These are phyloP conservation scores for Phoxinus dragarum DNA, from an alignment of 2,797 vertebrate genomes.

Conservation along the genomic window DNA sequence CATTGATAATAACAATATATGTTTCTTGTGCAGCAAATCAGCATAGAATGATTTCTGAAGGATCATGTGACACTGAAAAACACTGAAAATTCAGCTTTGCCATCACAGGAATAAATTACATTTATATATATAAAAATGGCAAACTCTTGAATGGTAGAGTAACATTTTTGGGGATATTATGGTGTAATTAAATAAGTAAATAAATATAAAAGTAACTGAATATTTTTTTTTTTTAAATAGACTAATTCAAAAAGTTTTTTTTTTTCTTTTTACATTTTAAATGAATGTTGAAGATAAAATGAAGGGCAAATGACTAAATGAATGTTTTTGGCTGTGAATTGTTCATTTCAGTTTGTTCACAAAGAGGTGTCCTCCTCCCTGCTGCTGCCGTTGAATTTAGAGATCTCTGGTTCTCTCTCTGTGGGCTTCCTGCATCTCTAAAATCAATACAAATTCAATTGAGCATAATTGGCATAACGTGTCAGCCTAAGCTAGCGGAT, in stretches of 20 bases:
- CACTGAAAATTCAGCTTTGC: neutral
- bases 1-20: neutral
- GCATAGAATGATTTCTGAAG: neutral
- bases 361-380: neutral
- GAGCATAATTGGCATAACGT: neutral
- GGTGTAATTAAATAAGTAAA: neutral
- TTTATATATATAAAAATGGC: too few relatives aligned
- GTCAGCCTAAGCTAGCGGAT: constrained; percentile 30
- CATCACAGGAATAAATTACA: neutral
- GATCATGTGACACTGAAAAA: neutral
- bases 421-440: neutral
- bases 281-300: neutral
- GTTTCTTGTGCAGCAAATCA: neutral
- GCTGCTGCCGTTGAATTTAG: neutral
- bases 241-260: neutral
- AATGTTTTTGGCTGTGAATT: neutral
- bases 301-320: neutral
- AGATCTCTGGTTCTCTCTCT: neutral
- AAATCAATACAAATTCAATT: constrained; percentile 32
- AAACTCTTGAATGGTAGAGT: neutral
- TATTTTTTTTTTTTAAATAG: neutral
- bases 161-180: neutral
- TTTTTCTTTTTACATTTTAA: neutral
- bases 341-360: neutral
- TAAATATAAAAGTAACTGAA: neutral